Percentiles rank a stretch among this genome's conserved stretches.
Conservation (phyloP, 2,888 invertebrate species). For the Kuschelorhynchus macadamiae region DNA sequence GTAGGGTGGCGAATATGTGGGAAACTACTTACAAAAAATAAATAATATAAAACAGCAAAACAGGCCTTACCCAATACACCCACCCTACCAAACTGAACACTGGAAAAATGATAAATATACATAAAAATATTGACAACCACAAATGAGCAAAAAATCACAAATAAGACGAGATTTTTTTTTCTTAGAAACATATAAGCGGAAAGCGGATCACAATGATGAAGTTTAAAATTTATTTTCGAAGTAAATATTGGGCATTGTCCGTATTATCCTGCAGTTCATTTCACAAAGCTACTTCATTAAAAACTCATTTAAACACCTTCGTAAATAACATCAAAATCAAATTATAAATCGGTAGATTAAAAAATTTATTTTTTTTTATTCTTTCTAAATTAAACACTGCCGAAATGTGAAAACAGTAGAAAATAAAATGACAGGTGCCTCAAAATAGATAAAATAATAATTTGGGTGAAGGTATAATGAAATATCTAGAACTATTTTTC, state of each 20-base stretch:
- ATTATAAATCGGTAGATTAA: no score
- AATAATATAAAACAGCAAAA: conserved; percentile 50
- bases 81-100: conserved; percentile 67
- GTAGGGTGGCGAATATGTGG: conserved; percentile 63
- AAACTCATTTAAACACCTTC: no score
- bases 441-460: no score
- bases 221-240: conserved; percentile 15
- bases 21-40: conserved; percentile 31
- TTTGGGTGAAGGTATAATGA: no score
- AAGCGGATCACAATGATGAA: conserved; percentile 38
- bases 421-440: no score
- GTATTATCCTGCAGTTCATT: neutral
- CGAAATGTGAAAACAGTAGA: no score
- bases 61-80: conserved; percentile 58
- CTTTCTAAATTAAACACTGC: no score
- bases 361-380: no score
- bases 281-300: neutral
- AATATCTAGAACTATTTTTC: no score
- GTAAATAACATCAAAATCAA: no score
- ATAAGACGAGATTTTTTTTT: conserved; percentile 20
- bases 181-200: conserved; percentile 13
- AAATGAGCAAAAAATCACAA: conserved; percentile 36
- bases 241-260: neutral
- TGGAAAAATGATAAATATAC: conserved; percentile 55
- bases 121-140: conserved; percentile 35